phyloP scores from a whole-genome alignment of 2,888 invertebrate genomes.

The Gerris lacustris region DNA sequence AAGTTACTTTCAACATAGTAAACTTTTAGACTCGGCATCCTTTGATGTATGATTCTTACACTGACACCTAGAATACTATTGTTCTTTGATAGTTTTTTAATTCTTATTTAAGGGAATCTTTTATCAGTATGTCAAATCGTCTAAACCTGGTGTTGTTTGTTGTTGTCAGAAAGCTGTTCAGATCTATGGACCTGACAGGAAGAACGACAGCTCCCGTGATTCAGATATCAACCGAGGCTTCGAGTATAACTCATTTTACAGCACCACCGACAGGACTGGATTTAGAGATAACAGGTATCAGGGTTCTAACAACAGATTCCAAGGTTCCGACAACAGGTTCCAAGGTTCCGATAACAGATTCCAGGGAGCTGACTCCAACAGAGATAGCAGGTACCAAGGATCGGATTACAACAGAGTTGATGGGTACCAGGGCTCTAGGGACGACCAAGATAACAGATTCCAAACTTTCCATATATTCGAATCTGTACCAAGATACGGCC shows the following conservation, averaged over 20 bases:
- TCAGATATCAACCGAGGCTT: constrained; percentile 17
- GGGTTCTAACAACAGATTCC: constrained; percentile 11
- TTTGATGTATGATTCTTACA: no score
- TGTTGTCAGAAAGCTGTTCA: constrained; percentile 42
- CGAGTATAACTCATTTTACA: constrained; percentile 16
- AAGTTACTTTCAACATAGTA: no score
- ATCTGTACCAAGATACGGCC: constrained; percentile 54
- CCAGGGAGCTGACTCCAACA: background rate
- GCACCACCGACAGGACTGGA: background rate
- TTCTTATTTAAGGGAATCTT: no score
- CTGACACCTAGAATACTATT: no score
- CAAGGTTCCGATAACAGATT: background rate
- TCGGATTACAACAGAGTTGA: constrained; percentile 20
- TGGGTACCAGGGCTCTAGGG: background rate
- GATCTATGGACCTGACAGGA: constrained; percentile 30
- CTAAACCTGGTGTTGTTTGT: no score
- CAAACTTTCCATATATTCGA: constrained; percentile 56
- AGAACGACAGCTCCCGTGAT: constrained; percentile 22
- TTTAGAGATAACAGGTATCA: constrained; percentile 12
- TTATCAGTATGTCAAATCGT: no score
- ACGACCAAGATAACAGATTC: constrained; percentile 6
- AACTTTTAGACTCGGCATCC: no score
- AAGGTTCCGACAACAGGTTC: constrained; percentile 6
- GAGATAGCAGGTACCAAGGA: constrained; percentile 16
- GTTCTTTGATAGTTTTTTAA: no score